Base-by-base conservation (phyloP, 64 coral and sea anemone genomes). In the Stylophora pistillata region DNA sequence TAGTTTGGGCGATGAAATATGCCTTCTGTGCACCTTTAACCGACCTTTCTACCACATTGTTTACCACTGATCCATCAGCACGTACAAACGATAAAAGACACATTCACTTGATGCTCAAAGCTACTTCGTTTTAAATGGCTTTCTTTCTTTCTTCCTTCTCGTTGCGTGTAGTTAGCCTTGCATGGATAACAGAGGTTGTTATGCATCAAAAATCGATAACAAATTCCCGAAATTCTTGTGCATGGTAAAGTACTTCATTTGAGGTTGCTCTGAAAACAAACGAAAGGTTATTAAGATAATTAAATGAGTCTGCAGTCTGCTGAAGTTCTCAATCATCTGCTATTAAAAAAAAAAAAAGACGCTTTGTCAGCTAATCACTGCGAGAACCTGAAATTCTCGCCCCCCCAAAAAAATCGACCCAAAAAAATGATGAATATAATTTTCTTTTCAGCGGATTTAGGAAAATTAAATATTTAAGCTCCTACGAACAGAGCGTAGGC, bases 221-320 rank as follows among this genome's bases (percentile, higher is more conserved):
- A 56, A 53, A 78, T 78, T 78, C 75, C 56, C 75, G 75, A 78
- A 78, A 78, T 78, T 78, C 75, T 78, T 78, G 52, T 78, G 75
- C 56, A 21, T 26, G 23, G 53, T 18, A 5, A 55, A 30, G 21
- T 23, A 78, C 75, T 21, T 78, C 75, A 78, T 56, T 78, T 57
- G 26, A 78, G 26, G 26, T 21, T 27, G 5, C n/a, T 25, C 64
- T 11, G 47, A 5, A 2, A 7, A 56, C 20, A 56, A 25, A 26
- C 4, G 52, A 26, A 20, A 55, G 20, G 41, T 56, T 77, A 77
- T 55, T 53, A 28, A 53, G 20, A 14, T 15, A 78, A 11, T 78
- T 78, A 7, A 47, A 47, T 4, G 3, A 47, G 37, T 47, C 37
- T 3, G 37, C 37, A 47, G 37, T 47, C 37, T 47, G 37, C 37